These are phyloP conservation scores for Araneus ventricosus DNA, from an alignment of 1,140 invertebrate genomes.

Conservation along the genomic window DNA sequence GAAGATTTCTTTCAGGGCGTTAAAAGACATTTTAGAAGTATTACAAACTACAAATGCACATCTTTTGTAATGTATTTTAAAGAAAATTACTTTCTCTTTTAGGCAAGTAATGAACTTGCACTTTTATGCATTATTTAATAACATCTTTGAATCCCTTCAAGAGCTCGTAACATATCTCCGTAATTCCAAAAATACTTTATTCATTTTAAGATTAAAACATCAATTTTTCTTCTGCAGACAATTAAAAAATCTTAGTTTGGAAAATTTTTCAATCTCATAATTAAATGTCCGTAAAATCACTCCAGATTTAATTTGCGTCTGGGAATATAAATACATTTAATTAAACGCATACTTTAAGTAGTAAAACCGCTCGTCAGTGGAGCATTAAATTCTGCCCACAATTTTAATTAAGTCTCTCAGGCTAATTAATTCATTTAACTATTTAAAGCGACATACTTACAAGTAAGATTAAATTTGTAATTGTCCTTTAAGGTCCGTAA, in stretches of 20 bases:
- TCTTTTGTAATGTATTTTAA: too few relatives aligned
- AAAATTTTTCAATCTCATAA: background rate
- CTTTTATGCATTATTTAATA: too few relatives aligned
- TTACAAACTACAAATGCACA: too few relatives aligned
- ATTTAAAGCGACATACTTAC: background rate
- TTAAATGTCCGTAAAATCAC: background rate
- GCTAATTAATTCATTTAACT: background rate
- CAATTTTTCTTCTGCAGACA: background rate
- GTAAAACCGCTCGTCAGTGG: background rate
- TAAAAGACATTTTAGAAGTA: too few relatives aligned
- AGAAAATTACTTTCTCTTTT: too few relatives aligned
- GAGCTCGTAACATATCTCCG: too few relatives aligned
- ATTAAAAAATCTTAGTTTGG: background rate
- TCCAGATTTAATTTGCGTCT: background rate
- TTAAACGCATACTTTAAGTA: background rate
- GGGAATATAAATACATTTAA: background rate
- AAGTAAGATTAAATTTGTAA: slow-evolving; percentile 3
- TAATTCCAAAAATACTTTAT: background rate
- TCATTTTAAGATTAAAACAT: background rate
- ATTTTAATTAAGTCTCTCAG: slow-evolving; percentile 8
- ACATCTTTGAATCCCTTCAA: too few relatives aligned
- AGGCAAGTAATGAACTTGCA: too few relatives aligned
- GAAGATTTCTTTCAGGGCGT: too few relatives aligned
- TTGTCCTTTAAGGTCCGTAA: background rate
- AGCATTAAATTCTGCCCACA: background rate